A percentile compares a stretch with the other conserved stretches of the same genome.
These are phyloP conservation scores for Fistularia commersonii DNA, from an alignment of 2,797 vertebrate species.

Conservation along the genomic window DNA sequence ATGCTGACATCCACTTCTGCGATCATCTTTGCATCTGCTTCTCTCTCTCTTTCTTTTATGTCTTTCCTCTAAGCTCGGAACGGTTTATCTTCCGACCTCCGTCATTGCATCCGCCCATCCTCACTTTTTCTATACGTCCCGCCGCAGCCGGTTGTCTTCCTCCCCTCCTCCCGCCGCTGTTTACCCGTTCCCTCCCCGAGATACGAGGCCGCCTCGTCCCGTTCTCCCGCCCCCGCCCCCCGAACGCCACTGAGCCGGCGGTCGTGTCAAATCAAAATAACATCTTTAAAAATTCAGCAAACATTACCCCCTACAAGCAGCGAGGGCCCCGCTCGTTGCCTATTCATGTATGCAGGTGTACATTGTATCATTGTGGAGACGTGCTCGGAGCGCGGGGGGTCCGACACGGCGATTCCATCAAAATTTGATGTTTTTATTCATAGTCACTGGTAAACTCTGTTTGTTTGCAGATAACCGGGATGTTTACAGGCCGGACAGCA, in stretches of 20 bases:
- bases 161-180: slow-evolving; percentile 35
- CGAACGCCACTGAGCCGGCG: slow-evolving; percentile 46
- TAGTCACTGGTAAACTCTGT: slow-evolving; percentile 62
- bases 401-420: slow-evolving; percentile 65
- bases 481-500: no score
- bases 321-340: slow-evolving; percentile 62
- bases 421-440: slow-evolving; percentile 77
- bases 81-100: no score
- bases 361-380: slow-evolving; percentile 70
- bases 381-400: slow-evolving; percentile 46
- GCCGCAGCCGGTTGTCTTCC: slow-evolving; percentile 33
- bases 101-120: background rate
- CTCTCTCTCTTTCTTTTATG: no score
- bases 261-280: slow-evolving; percentile 73
- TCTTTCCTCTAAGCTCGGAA: no score
- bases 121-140: slow-evolving; percentile 24
- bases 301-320: slow-evolving; percentile 67
- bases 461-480: slow-evolving; percentile 73
- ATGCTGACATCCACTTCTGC: slow-evolving; percentile 43
- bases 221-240: background rate
- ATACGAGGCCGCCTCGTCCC: slow-evolving; percentile 23
- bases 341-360: slow-evolving; percentile 80
- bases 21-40: slow-evolving; percentile 39
- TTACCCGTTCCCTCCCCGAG: slow-evolving; percentile 43
- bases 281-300: slow-evolving; percentile 77